phyloP scores from a whole-genome alignment of 2,113 vertebrate species.

The Octodon degus region DNA sequence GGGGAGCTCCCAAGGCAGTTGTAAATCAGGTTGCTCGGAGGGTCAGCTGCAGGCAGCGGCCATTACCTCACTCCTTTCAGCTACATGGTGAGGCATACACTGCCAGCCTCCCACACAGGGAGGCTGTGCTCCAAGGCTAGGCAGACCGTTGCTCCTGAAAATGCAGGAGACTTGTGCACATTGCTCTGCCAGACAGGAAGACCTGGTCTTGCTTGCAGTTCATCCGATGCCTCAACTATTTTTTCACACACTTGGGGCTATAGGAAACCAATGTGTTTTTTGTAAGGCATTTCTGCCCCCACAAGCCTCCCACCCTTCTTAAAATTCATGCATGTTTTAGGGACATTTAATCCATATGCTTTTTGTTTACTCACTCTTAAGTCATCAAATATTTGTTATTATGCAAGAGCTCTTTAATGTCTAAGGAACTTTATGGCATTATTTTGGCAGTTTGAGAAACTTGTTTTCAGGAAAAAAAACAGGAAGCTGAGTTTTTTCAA shows the following conservation, averaged over 20 bases:
- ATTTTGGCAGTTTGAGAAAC: constrained; percentile 72
- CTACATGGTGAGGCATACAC: background rate
- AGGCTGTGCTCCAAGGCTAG: background rate
- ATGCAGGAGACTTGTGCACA: background rate
- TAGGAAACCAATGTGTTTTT: background rate
- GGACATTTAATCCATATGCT: constrained; percentile 68
- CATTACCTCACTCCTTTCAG: constrained; percentile 35
- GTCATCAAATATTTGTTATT: constrained; percentile 76
- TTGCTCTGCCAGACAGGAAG: constrained; percentile 10
- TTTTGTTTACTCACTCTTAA: constrained; percentile 74
- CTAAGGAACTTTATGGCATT: constrained; percentile 70
- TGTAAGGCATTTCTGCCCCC: background rate
- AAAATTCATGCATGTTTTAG: constrained; percentile 66
- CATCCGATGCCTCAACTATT: constrained; percentile 11
- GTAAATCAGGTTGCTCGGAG: constrained; percentile 45
- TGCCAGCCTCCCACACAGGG: background rate
- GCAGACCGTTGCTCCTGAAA: background rate
- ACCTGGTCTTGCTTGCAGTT: constrained; percentile 39
- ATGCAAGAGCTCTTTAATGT: constrained; percentile 71
- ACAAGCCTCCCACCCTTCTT: background rate
- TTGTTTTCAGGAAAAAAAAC: constrained; percentile 49
- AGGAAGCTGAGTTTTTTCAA: constrained; percentile 65
- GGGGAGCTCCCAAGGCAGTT: constrained; percentile 29
- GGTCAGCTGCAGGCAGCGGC: background rate
- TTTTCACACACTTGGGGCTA: constrained; percentile 49